phyloP scores from a whole-genome alignment of 1,140 invertebrate genomes.

The Cydia splendana region DNA sequence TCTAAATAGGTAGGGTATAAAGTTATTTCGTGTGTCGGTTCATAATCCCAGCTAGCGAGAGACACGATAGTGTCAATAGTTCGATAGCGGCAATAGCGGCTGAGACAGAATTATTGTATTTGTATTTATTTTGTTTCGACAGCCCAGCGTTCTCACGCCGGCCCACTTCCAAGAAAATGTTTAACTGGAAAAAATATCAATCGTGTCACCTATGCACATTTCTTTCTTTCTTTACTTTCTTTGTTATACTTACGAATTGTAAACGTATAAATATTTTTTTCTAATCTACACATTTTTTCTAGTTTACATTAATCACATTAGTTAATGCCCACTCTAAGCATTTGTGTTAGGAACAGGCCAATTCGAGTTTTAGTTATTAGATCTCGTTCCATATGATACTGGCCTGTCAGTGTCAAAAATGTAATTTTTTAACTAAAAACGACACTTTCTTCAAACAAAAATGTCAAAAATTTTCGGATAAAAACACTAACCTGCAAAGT shows the following conservation, averaged over 20 bases:
- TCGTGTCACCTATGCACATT: constrained; percentile 29
- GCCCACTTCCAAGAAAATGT: constrained; percentile 46
- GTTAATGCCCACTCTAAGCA: no score
- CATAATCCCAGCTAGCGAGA: constrained; percentile 23
- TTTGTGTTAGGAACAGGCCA: no score
- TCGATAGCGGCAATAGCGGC: constrained; percentile 50
- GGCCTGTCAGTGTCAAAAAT: no score
- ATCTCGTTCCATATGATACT: no score
- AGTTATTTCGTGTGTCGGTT: constrained; percentile 3
- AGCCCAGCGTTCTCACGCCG: constrained; percentile 54
- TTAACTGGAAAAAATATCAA: constrained; percentile 45
- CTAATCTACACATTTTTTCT: no score
- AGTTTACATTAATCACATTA: no score
- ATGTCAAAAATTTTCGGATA: no score
- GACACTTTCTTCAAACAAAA: no score
- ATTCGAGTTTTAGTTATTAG: no score
- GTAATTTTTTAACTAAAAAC: no score
- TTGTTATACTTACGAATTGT: neutral
- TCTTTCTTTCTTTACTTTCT: constrained; percentile 29
- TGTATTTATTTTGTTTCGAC: constrained; percentile 59
- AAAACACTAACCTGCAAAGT: no score
- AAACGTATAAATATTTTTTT: neutral
- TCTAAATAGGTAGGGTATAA: no score
- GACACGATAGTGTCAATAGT: constrained; percentile 50
- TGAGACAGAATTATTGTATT: constrained; percentile 49